Evolutionary conservation across 2,797 vertebrate genomes (phyloP).

Genomic region (Echeneis naucrates): DNA sequence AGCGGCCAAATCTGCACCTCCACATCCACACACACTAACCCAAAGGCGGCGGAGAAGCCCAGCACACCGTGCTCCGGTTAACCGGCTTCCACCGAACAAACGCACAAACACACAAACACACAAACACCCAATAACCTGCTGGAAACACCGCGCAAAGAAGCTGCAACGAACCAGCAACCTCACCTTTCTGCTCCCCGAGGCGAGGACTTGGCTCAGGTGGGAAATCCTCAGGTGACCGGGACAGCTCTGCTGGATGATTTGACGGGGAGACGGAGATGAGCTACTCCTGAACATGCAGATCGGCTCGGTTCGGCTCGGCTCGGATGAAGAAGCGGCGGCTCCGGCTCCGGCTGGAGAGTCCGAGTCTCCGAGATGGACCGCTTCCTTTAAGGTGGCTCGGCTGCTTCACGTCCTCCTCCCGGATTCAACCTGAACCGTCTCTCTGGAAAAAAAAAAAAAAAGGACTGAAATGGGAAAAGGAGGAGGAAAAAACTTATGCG

Average conservation of each 20-base stretch:
- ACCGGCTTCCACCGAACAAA: slow-evolving; percentile 30
- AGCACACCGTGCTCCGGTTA: slow-evolving; percentile 17
- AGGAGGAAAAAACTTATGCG: slow-evolving; percentile 36
- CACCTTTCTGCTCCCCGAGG: slow-evolving; percentile 65
- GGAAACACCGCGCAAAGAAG: slow-evolving; percentile 23
- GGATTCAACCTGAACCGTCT: no score
- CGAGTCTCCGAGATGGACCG: slow-evolving; percentile 49
- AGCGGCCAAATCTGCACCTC: neutral
- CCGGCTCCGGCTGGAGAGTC: slow-evolving; percentile 56
- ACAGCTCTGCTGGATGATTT: slow-evolving; percentile 35
- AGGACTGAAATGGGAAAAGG: neutral
- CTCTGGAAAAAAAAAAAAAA: no score
- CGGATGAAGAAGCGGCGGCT: slow-evolving; percentile 60
- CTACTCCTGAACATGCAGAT: slow-evolving; percentile 57
- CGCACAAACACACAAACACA: no score
- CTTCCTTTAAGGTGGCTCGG: slow-evolving; percentile 68
- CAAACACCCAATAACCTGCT: slow-evolving; percentile 3
- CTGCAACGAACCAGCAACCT: slow-evolving; percentile 40
- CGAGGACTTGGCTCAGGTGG: slow-evolving; percentile 41
- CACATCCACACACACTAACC: slow-evolving; percentile 38
- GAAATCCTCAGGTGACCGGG: neutral
- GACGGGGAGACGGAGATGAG: slow-evolving; percentile 34
- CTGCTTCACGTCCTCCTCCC: slow-evolving; percentile 40
- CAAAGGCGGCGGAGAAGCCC: slow-evolving; percentile 11
- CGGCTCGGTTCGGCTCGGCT: slow-evolving; percentile 61